phyloP scores from a whole-genome alignment of 2,797 vertebrate species.

The Aplochiton taeniatus region DNA sequence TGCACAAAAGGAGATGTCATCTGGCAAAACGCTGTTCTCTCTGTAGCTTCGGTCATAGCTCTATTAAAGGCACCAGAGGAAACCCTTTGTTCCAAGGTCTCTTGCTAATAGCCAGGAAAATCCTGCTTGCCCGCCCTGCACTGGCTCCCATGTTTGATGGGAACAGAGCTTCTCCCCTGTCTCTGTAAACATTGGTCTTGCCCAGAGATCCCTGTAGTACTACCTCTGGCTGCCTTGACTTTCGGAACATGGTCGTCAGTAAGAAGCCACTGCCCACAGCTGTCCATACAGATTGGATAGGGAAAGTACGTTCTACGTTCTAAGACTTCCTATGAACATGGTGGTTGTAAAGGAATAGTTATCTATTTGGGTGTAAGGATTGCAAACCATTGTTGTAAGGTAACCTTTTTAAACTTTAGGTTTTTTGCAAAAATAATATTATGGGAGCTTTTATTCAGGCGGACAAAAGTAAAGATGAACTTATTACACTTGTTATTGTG shows the following conservation, averaged over 20 bases:
- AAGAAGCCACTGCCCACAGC: constrained; percentile 57
- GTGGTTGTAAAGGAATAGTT: constrained; percentile 10
- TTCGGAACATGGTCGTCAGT: constrained; percentile 35
- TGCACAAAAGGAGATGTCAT: constrained; percentile 15
- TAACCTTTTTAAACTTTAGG: too few relatives aligned
- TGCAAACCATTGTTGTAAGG: too few relatives aligned
- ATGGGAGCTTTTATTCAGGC: too few relatives aligned
- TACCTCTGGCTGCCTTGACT: constrained; percentile 40
- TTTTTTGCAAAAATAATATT: too few relatives aligned
- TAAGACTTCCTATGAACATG: constrained; percentile 18
- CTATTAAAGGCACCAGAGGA: constrained; percentile 49
- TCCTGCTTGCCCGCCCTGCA: constrained; percentile 40
- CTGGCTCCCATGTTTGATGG: constrained; percentile 30
- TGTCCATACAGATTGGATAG: constrained; percentile 53
- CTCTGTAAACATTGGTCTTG: constrained; percentile 64
- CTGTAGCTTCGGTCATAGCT: constrained; percentile 40
- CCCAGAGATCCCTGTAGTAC: constrained; percentile 49
- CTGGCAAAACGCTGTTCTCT: constrained; percentile 26
- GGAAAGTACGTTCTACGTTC: constrained; percentile 29
- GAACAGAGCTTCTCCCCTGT: constrained; percentile 58
- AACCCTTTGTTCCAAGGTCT: constrained; percentile 71
- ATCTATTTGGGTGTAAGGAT: not conserved
- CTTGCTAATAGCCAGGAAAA: constrained; percentile 65
- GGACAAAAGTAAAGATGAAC: too few relatives aligned
- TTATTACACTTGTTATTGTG: too few relatives aligned